Percentiles rank a stretch among this genome's conserved stretches.
phyloP scores from a whole-genome alignment of 2,113 vertebrate species.

The Regulus satrapa region DNA sequence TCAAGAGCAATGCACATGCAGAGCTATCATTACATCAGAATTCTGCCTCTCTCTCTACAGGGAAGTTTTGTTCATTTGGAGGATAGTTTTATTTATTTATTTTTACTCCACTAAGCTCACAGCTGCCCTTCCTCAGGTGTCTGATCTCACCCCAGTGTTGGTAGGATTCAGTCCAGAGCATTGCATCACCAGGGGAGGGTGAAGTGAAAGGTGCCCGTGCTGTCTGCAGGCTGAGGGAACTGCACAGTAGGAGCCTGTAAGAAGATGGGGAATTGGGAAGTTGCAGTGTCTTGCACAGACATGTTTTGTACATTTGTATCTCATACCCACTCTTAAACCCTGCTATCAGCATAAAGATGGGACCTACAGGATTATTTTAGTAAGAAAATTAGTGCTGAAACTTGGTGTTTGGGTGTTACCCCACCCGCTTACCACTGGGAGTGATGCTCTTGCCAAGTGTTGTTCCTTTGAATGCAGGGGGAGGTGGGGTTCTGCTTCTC shows the following conservation, averaged over 20 bases:
- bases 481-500: neutral
- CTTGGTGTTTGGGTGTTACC: neutral
- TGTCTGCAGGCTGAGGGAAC: neutral
- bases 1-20: neutral
- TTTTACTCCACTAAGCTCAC: neutral
- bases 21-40: neutral
- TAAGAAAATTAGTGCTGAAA: neutral
- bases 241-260: neutral
- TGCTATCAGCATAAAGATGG: accelerated
- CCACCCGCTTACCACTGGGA: neutral
- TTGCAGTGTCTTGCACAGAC: neutral
- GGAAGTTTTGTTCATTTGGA: neutral
- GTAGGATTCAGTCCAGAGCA: neutral
- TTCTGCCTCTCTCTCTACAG: neutral
- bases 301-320: neutral
- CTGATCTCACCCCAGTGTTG: neutral
- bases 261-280: neutral
- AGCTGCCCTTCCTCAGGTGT: neutral
- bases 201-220: neutral
- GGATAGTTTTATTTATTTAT: neutral
- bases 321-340: neutral
- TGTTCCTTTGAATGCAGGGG: neutral
- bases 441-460: neutral
- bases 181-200: neutral
- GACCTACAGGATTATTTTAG: neutral